A percentile compares a stretch with the other conserved stretches of the same genome.
Evolutionary conservation across 2,113 vertebrate species (phyloP).

Genomic region (Salminus brasiliensis): DNA sequence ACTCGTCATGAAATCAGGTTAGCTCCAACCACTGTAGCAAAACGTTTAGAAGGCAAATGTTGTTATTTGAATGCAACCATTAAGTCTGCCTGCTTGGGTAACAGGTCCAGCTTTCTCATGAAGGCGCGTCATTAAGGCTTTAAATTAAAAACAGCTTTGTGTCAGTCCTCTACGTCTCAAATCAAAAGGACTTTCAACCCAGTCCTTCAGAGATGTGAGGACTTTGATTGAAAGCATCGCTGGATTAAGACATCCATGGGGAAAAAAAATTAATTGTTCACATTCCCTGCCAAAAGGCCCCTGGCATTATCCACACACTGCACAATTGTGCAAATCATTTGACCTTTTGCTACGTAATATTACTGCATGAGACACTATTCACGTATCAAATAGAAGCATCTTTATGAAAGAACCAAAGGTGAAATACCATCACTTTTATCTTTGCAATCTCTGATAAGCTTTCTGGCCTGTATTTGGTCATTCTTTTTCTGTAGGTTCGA

Average conservation of each 20-base stretch:
- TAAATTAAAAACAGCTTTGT: neutral
- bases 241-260: neutral
- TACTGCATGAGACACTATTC: neutral
- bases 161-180: neutral
- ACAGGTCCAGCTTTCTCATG: neutral
- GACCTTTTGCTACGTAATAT: constrained; percentile 18
- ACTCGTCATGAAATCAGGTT: neutral
- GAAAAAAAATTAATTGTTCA: neutral
- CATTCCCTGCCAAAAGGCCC: neutral
- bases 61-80: too few species aligned
- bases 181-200: neutral
- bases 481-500: neutral
- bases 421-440: constrained; percentile 7
- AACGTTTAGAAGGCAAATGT: neutral
- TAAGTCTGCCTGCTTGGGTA: neutral
- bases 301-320: constrained; percentile 6
- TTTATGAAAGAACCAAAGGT: constrained; percentile 16
- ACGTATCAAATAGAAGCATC: neutral
- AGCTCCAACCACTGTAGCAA: neutral
- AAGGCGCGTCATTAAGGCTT: neutral
- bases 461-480: neutral
- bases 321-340: constrained; percentile 16
- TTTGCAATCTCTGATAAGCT: neutral
- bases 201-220: constrained; percentile 1
- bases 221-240: neutral